Conservation (phyloP, 2,888 invertebrate genomes). For the Caenorhabditis auriculariae region DNA sequence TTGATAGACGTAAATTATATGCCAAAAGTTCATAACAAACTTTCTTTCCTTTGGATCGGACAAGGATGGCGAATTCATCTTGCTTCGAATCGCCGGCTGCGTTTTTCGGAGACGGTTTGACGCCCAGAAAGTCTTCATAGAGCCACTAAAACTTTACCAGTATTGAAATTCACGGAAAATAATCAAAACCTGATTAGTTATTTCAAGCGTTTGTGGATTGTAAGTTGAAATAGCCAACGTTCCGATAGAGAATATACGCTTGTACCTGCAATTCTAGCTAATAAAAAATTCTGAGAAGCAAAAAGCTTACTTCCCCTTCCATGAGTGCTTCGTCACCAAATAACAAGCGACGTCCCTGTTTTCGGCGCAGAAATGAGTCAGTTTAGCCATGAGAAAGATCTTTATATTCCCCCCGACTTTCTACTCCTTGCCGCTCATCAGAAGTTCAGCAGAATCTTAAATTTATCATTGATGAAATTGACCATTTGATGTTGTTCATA, state of each 20-base stretch:
- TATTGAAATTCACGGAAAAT: background rate
- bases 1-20: background rate
- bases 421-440: background rate
- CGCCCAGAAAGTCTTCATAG: constrained; percentile 67
- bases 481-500: background rate
- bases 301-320: constrained; percentile 84
- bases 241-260: constrained; percentile 93
- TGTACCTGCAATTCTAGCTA: constrained; percentile 73
- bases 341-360: constrained; percentile 95
- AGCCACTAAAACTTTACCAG: constrained; percentile 66
- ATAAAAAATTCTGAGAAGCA: constrained; percentile 2
- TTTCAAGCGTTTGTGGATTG: constrained; percentile 84
- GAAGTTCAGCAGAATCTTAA: background rate
- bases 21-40: background rate
- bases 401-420: too few species aligned
- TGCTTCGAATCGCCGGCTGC: constrained; percentile 55
- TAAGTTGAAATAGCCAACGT: constrained; percentile 93
- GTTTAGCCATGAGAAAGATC: background rate
- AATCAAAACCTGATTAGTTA: constrained; percentile 82
- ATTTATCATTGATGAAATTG: background rate
- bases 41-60: constrained; percentile 26
- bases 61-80: constrained; percentile 33
- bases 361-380: constrained; percentile 72
- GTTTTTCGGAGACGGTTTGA: constrained; percentile 61
- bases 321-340: constrained; percentile 92